Evolutionary conservation across 2,113 vertebrate genomes (phyloP).

Genomic region (Gambusia affinis): DNA sequence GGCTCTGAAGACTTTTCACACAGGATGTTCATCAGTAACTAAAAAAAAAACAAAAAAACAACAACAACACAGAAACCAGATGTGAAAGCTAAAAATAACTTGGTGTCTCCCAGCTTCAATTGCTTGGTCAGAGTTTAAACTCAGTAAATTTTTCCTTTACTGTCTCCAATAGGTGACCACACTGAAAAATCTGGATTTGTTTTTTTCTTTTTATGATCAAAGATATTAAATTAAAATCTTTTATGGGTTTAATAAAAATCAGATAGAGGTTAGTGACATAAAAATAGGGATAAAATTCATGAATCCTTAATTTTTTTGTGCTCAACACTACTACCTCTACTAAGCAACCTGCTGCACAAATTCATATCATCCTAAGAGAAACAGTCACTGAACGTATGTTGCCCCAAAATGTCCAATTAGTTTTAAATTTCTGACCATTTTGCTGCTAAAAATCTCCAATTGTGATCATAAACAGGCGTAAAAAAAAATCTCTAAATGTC

Average conservation of each 20-base stretch:
- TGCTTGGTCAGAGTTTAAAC: not conserved
- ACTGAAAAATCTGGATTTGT: not conserved
- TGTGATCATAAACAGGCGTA: not conserved
- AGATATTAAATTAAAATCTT: not conserved
- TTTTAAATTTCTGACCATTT: not conserved
- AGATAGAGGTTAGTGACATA: too few species aligned
- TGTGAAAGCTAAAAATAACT: not conserved
- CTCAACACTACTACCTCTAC: not conserved
- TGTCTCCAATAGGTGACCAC: not conserved
- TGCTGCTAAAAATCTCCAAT: not conserved
- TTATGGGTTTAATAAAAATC: not conserved
- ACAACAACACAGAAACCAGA: not conserved
- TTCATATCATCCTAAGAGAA: not conserved
- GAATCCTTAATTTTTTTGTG: too few species aligned
- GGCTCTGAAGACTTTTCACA: conserved; percentile 35
- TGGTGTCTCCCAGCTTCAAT: not conserved
- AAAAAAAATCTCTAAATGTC: not conserved
- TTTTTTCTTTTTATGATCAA: not conserved
- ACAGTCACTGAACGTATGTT: not conserved
- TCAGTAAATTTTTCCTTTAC: not conserved
- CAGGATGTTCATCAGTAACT: not conserved
- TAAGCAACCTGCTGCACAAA: not conserved
- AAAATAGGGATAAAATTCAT: too few species aligned
- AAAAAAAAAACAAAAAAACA: not conserved
- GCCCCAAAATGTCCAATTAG: not conserved